Percentiles rank a stretch among this genome's conserved stretches.
Evolutionary conservation across 2,113 vertebrate species (phyloP).

Genomic region (Xerus inauris): DNA sequence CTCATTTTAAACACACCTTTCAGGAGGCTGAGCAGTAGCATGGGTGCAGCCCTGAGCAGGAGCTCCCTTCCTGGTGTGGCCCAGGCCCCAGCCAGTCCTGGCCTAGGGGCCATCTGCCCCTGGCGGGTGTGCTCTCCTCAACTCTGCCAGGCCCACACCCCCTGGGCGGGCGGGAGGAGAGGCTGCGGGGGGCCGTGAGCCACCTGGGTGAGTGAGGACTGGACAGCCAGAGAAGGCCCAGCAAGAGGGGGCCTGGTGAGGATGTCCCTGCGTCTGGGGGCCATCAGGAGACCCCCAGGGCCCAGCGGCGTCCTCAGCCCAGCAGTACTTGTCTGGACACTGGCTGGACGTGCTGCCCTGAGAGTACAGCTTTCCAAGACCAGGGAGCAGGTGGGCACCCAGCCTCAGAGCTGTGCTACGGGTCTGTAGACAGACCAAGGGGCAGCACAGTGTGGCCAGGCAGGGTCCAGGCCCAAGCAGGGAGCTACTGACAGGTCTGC

Average conservation of each 20-base stretch:
- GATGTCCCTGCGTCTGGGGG: no score
- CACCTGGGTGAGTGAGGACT: no score
- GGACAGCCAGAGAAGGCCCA: no score
- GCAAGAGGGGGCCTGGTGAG: no score
- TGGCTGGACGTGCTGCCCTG: no score
- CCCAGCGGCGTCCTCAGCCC: background rate
- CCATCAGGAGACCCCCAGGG: no score
- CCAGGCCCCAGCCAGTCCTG: no score
- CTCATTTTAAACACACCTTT: conserved; percentile 7
- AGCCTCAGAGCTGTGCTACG: background rate
- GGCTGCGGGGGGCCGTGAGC: background rate
- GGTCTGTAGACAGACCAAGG: background rate
- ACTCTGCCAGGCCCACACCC: background rate
- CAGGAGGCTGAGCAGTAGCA: background rate
- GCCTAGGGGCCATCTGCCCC: no score
- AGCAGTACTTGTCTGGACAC: no score
- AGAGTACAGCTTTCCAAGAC: no score
- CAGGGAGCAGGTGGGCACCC: background rate
- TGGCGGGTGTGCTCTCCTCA: background rate
- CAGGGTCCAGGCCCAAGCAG: background rate
- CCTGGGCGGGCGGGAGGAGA: background rate
- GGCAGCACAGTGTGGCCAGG: background rate
- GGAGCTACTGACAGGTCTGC: background rate
- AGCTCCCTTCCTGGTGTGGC: fast-evolving
- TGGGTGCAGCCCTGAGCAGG: no score